Conservation (phyloP, 2,113 vertebrate species). For the Pygoscelis antarcticus region DNA sequence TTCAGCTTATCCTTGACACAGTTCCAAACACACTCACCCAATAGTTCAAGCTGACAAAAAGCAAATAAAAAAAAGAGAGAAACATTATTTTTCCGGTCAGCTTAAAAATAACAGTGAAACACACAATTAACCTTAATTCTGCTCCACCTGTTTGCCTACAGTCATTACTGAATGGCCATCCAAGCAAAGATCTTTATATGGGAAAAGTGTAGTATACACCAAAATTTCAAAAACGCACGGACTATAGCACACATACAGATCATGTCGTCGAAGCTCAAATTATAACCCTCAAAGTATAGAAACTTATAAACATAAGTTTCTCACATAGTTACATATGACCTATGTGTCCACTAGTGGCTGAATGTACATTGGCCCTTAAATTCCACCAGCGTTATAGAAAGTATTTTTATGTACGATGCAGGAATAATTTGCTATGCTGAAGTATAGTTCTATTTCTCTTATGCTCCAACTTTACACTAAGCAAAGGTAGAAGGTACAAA, state of each 20-base stretch:
- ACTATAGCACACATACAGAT: not conserved
- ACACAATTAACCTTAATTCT: not conserved
- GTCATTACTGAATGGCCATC: not conserved
- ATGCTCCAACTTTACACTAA: not conserved
- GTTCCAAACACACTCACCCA: not conserved
- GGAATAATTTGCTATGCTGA: not conserved
- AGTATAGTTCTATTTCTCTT: not conserved
- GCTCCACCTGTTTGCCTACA: not conserved
- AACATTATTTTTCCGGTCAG: not conserved
- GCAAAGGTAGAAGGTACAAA: not conserved
- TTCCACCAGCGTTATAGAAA: not conserved
- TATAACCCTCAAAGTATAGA: not conserved
- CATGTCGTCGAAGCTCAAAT: not conserved
- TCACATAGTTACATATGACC: not conserved
- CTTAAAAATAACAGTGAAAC: not conserved
- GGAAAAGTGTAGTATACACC: not conserved
- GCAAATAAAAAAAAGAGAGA: not conserved
- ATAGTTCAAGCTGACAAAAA: not conserved
- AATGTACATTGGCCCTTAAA: not conserved
- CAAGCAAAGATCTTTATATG: not conserved
- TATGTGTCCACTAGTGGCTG: not conserved
- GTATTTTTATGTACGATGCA: not conserved
- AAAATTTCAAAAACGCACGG: not conserved
- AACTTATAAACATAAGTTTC: not conserved
- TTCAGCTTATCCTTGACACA: not conserved